Evolutionary conservation across 2,113 vertebrate species (phyloP).

Genomic region (Helogale parvula): DNA sequence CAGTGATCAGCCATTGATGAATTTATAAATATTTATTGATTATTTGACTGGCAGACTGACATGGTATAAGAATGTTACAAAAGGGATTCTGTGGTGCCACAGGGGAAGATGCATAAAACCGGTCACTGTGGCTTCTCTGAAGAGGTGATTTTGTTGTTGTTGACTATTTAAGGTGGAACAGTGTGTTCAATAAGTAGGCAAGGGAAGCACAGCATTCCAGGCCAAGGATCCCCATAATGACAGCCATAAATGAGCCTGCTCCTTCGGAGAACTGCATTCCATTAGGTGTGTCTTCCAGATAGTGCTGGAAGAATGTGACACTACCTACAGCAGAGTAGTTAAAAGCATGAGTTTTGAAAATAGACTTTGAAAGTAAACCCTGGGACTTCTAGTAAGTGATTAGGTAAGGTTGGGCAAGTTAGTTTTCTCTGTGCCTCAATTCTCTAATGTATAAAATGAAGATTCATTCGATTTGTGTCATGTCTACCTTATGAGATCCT

Average conservation of each 20-base stretch:
- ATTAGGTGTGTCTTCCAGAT: background rate
- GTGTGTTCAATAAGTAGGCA: background rate
- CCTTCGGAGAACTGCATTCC: background rate
- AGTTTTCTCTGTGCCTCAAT: background rate
- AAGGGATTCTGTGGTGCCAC: background rate
- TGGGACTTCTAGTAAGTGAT: background rate
- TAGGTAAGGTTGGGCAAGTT: background rate
- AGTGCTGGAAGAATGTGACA: background rate
- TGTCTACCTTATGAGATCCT: background rate
- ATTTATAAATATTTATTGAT: background rate
- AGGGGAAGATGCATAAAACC: background rate
- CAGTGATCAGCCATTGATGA: background rate
- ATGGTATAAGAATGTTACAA: background rate
- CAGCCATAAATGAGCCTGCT: background rate
- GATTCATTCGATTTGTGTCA: background rate
- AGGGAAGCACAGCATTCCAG: background rate
- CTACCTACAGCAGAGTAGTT: fast-evolving
- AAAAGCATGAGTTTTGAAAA: background rate
- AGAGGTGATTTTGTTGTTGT: background rate
- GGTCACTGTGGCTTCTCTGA: background rate
- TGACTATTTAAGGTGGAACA: background rate
- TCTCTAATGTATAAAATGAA: background rate
- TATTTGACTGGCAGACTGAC: background rate
- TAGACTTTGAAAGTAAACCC: background rate
- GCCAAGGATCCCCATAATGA: too few species aligned